phyloP scores from a whole-genome alignment of 2,113 vertebrate genomes.

The Labrus mixtus region DNA sequence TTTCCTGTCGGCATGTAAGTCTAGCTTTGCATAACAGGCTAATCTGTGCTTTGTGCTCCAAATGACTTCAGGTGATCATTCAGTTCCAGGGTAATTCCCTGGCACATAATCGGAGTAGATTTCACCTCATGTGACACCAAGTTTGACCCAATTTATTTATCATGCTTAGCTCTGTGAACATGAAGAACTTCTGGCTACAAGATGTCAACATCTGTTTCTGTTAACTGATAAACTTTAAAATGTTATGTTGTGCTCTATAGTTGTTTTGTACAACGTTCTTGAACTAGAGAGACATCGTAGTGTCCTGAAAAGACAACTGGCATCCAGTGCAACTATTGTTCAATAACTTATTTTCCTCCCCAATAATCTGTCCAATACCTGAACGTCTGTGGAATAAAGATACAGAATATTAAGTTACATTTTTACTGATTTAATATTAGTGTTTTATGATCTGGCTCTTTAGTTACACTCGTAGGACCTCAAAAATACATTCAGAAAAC shows the following conservation, averaged over 20 bases:
- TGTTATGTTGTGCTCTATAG: conserved; percentile 4
- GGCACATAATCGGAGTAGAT: background rate
- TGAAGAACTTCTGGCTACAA: background rate
- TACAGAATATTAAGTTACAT: too few relatives aligned
- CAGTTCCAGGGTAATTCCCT: conserved; percentile 1
- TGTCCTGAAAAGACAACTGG: background rate
- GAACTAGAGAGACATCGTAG: background rate
- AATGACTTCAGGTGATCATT: background rate
- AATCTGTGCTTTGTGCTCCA: conserved; percentile 1
- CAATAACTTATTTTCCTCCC: too few relatives aligned
- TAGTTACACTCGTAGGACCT: too few relatives aligned
- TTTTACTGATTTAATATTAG: too few relatives aligned
- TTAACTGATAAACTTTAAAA: background rate
- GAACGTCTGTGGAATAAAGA: too few relatives aligned
- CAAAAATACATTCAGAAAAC: too few relatives aligned
- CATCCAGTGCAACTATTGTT: too few relatives aligned
- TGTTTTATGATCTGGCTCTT: too few relatives aligned
- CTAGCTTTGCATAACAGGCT: background rate
- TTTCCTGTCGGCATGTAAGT: conserved; percentile 2
- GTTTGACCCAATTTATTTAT: background rate
- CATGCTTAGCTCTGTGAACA: conserved; percentile 7
- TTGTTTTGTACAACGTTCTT: background rate
- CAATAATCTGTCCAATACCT: too few relatives aligned
- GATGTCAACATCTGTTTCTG: conserved; percentile 12
- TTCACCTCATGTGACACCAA: conserved; percentile 28